Base-by-base conservation (phyloP, 2,797 vertebrate genomes). In the Semotilus atromaculatus region DNA sequence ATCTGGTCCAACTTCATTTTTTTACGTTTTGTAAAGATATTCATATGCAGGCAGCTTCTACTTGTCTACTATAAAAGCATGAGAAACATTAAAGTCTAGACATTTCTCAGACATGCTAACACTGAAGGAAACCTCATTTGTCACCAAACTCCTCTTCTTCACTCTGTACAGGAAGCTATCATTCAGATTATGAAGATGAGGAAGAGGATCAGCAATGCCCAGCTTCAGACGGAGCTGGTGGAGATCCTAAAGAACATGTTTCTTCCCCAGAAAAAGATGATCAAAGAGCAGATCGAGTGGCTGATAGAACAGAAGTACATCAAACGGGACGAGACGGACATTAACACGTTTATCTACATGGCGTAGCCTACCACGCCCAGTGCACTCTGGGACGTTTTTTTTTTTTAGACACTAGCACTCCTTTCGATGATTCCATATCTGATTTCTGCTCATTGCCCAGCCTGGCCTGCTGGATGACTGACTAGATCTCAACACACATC, bases 171-270 rank as follows among this genome's bases (percentile, higher is more conserved):
- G 97, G 98, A 99, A 94, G 98, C 97, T 93, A 99, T 99, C 87
- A 99, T 99, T 94, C 97, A 99, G 94, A 99, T 99, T 92, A 99
- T 99, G 97, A 99, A 99, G 96, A 99, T 98, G 97, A 93, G 97
- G 91, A 99, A 98, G 95, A 97, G 97, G 94, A 97, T 99, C 93
- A 98, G 96, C 91, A 98, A 98, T 66, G 97, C 97, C 86, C 97
- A 99, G 91, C 97, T 99, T 91, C 97, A 99, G 95, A 99, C 97
- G 60, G 97, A 99, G 96, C 96, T 99, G 91, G 97, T 99, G 94
- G 97, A 99, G 95, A 99, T 99, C 95, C 93, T 99, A 90, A 99
- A 99, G 96, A 99, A 99, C 93, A 99, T 99, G 98, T 98, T 98
- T 93, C 96, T 99, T 93, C 98, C 98, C 86, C 97, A 99, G 94